Percentiles rank a stretch among this genome's conserved stretches.
These are phyloP conservation scores for Puma concolor DNA, from an alignment of 2,113 vertebrate genomes.

Conservation along the genomic window DNA sequence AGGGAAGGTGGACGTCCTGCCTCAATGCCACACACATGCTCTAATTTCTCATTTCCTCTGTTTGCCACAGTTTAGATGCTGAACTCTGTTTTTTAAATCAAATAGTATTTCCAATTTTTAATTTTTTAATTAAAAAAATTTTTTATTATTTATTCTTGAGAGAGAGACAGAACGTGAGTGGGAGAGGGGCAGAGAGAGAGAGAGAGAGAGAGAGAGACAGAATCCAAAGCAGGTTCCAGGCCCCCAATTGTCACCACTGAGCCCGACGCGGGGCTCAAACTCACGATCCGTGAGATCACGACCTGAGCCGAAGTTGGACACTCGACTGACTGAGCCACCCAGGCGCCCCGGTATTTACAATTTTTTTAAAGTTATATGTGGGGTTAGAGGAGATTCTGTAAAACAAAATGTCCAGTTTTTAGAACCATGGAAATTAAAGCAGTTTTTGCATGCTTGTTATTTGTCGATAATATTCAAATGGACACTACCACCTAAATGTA, in stretches of 20 bases:
- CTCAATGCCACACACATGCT: accelerated
- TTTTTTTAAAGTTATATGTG: not conserved
- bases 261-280: too few species aligned
- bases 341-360: too few species aligned
- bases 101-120: not conserved
- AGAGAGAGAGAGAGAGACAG: too few species aligned
- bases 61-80: not conserved
- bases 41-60: not conserved
- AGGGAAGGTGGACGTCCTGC: accelerated
- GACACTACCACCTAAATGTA: not conserved
- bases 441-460: not conserved
- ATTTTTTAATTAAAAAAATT: too few species aligned
- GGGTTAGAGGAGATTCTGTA: not conserved
- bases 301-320: too few species aligned
- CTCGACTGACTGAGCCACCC: too few species aligned
- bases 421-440: not conserved
- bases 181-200: too few species aligned
- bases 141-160: too few species aligned
- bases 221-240: too few species aligned
- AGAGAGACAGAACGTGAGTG: too few species aligned
- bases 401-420: not conserved
- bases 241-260: too few species aligned
- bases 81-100: not conserved
- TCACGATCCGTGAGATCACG: accelerated
- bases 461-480: too few species aligned